Conservation (phyloP, 2,888 invertebrate species). For the Molorchus minor region DNA sequence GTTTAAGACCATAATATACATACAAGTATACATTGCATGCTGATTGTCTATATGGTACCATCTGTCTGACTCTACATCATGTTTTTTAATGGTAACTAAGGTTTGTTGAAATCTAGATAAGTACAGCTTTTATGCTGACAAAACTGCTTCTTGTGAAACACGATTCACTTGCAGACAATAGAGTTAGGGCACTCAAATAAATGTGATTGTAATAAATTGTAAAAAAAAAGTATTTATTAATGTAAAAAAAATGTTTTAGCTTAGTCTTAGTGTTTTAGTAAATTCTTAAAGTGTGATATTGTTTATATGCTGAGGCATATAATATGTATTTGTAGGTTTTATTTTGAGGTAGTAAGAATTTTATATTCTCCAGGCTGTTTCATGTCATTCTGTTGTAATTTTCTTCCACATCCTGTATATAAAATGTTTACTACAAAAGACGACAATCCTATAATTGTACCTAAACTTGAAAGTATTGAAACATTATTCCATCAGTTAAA, state of each 20-base stretch:
- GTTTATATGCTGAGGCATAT: slow-evolving; percentile 4
- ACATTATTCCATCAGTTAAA: slow-evolving; percentile 12
- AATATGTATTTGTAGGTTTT: background rate
- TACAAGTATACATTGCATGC: no score
- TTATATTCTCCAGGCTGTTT: background rate
- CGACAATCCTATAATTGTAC: background rate
- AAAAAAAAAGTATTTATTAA: slow-evolving; percentile 15
- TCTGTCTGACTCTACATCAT: no score
- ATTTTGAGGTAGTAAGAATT: background rate
- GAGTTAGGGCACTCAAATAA: background rate
- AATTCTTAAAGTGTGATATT: slow-evolving; percentile 17
- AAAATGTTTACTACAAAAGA: slow-evolving; percentile 17
- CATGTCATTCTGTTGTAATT: background rate
- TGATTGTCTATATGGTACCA: no score
- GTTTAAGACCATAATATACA: no score
- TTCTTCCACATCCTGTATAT: background rate
- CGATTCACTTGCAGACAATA: background rate
- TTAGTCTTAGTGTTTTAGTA: background rate
- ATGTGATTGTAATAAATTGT: slow-evolving; percentile 14
- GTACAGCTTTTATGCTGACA: background rate
- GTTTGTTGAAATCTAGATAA: no score
- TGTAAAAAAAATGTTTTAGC: slow-evolving; percentile 11
- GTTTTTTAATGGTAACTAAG: no score
- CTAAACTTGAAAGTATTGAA: slow-evolving; percentile 1
- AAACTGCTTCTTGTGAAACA: background rate